Evolutionary conservation across 1,140 invertebrate species (phyloP).

Genomic region (Diploscapter pachys): DNA sequence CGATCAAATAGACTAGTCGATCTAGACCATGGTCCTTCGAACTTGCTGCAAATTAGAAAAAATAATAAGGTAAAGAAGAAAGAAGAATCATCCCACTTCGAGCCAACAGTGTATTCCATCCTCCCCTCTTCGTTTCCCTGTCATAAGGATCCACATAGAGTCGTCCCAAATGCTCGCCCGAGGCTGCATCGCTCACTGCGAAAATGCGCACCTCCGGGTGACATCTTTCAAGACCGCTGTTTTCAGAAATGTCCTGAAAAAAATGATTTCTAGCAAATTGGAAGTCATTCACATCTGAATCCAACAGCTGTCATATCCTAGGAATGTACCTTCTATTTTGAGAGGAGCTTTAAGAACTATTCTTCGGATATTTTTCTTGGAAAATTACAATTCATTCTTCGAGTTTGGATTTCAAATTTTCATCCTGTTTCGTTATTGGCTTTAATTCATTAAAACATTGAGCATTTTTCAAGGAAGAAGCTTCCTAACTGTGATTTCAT

Average conservation of each 20-base stretch:
- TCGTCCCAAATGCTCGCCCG: conserved; percentile 53
- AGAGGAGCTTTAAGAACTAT: too few species aligned
- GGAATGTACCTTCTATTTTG: too few species aligned
- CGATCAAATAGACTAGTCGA: conserved; percentile 55
- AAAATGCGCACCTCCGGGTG: conserved; percentile 53
- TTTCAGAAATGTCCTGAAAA: too few species aligned
- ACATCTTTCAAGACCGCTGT: conserved; percentile 43
- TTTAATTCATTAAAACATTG: too few species aligned
- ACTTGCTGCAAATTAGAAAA: conserved; percentile 35
- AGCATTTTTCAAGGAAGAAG: too few species aligned
- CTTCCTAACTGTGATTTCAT: too few species aligned
- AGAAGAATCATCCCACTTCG: conserved; percentile 39
- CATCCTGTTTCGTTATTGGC: too few species aligned
- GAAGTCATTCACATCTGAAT: too few species aligned
- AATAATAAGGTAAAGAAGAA: conserved; percentile 17
- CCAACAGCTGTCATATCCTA: neutral
- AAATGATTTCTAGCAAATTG: too few species aligned
- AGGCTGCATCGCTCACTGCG: conserved; percentile 45
- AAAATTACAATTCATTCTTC: too few species aligned
- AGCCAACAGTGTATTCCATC: conserved; percentile 48
- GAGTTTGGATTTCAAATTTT: too few species aligned
- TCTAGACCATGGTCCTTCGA: conserved; percentile 49
- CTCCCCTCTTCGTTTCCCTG: conserved; percentile 43
- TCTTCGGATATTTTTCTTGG: too few species aligned
- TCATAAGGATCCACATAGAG: conserved; percentile 55